Evolutionary conservation across 1,140 invertebrate genomes (phyloP), one percentile per base, ranked within the genome.

Genomic region (Cotesia chilonis): DNA sequence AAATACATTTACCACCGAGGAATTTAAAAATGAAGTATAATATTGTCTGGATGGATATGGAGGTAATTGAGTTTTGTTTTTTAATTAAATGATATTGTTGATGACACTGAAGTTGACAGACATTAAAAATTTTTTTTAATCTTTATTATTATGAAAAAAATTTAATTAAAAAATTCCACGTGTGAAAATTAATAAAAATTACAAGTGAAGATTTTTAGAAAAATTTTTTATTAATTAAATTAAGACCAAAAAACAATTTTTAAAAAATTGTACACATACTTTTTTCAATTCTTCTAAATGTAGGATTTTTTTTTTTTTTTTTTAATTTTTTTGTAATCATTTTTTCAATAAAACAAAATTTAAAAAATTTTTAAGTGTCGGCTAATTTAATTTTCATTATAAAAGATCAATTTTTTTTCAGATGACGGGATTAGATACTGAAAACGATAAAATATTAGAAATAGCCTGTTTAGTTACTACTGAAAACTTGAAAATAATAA

Each of bases 401-500:
- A 14, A 35, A 74, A 61, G 55, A 6, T 68, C 65, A 35, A 51
- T 36, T 51, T 66, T 41, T 55, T 70, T 17, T 67, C n/a, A 87
- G 85, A 77, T 86, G 77, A 81, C 81, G 37, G 92, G 92, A 4
- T 83, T 98, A 10, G 89, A 97, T 84, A 81, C 93, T 61, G 88
- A 92, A 1, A 92, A 88, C 71, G 92, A 96, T 83, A 89, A 92
- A 72, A 94, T 98, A 37, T 82, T 98, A 75, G 97, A 98, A 89
- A 90, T 97, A 72, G 94, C 95, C 0, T 95, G 94, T 83, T 80
- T 98, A 41, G 88, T 99, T 36, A 98, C 96, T 0, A 94, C 98
- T 85, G 87, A 87, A 12, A 79, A 97, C 65, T 85, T 98, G 4
- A 92, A 96, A 77, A 85, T 95, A 4, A 83, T 96, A 52, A 94